Conservation (phyloP, 2,113 vertebrate species). For the Ornithorhynchus anatinus region DNA sequence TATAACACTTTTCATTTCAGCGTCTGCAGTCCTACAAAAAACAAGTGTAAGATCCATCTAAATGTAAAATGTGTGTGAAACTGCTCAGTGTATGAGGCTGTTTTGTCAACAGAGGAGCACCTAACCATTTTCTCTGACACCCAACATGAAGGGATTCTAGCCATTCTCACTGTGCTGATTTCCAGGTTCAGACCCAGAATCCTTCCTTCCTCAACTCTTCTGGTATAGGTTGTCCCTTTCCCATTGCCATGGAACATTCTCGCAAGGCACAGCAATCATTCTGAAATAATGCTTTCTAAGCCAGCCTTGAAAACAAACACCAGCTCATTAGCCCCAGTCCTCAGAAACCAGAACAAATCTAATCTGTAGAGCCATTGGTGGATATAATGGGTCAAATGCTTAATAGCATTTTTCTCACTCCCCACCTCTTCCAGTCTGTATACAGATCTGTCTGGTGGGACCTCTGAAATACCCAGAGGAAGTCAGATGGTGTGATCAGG, state of each 20-base stretch:
- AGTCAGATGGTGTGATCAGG: too few species aligned
- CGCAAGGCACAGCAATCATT: background rate
- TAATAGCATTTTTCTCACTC: too few species aligned
- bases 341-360: background rate
- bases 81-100: slow-evolving; percentile 16
- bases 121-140: background rate
- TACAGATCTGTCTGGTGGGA: too few species aligned
- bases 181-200: background rate
- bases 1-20: slow-evolving; percentile 32
- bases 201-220: background rate
- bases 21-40: slow-evolving; percentile 8
- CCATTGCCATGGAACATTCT: background rate
- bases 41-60: slow-evolving; percentile 22
- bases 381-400: background rate
- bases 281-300: background rate
- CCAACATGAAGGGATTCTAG: slow-evolving; percentile 17
- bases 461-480: too few species aligned
- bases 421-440: too few species aligned
- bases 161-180: background rate
- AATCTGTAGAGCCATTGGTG: too few species aligned
- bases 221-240: background rate
- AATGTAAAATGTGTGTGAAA: slow-evolving; percentile 8
- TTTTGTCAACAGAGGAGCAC: slow-evolving; percentile 18
- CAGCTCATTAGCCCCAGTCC: background rate
- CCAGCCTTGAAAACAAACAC: slow-evolving; percentile 2